A percentile compares a stretch with the other conserved stretches of the same genome.
Conservation (phyloP, 1,140 invertebrate genomes). For the Metaphire vulgaris region DNA sequence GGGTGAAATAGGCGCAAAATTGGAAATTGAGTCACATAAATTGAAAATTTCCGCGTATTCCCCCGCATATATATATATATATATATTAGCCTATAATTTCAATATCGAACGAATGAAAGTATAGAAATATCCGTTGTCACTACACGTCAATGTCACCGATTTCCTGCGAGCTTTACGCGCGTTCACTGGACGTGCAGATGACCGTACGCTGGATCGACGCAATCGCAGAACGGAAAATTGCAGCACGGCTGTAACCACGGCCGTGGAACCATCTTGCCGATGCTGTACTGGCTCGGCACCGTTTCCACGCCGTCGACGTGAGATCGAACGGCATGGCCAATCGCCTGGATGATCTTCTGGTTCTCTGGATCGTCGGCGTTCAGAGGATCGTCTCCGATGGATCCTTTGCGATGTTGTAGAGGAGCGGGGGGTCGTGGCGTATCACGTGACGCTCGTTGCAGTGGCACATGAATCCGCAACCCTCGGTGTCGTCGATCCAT, state of each 20-base stretch:
- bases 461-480: constrained; percentile 24
- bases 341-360: not conserved
- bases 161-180: not conserved
- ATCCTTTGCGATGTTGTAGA: constrained; percentile 30
- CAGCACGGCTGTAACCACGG: constrained; percentile 45
- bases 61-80: not conserved
- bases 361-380: not conserved
- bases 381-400: constrained; percentile 16
- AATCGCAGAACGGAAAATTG: constrained; percentile 37
- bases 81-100: not conserved
- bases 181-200: not conserved
- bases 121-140: not conserved
- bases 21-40: not conserved
- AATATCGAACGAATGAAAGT: not conserved
- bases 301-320: not conserved
- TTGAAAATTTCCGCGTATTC: not conserved
- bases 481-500: constrained; percentile 21
- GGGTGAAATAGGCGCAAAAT: too few relatives aligned
- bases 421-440: constrained; percentile 23
- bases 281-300: constrained; percentile 34
- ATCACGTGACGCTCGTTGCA: constrained; percentile 8
- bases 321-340: constrained; percentile 4
- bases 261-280: constrained; percentile 40
- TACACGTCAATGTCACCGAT: not conserved
- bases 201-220: constrained; percentile 29